Evolutionary conservation across 1,140 invertebrate species (phyloP), one percentile per base, ranked within the genome.

Genomic region (Drosophila ficusphila): DNA sequence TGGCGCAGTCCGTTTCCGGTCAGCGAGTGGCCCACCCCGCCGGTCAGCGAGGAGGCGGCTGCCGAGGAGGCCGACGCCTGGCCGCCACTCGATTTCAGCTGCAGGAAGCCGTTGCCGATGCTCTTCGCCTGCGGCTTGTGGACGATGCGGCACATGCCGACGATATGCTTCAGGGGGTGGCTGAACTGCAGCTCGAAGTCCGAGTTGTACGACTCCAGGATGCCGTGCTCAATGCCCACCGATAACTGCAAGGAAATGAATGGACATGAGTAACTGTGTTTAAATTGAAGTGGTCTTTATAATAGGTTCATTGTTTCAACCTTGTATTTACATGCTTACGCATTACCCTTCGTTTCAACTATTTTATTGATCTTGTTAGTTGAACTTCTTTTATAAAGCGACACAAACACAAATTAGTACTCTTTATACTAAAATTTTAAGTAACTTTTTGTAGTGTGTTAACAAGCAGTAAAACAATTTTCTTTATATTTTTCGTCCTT

Each of bases 111-210:
- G 31, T 90, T 90, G 48, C 89, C 89, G 29, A 89, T 70, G 47
- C 60, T 79, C 62, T 90, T 90, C 36, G 67, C 64, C 61, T 79
- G 86, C 52, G 75, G 85, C 38, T 89, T 90, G 60, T 91, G 89
- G 23, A 90, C 53, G 49, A 91, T 86, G 48, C 90, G 90, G 71
- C 90, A 91, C 89, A 91, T 91, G 57, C 90, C 90, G 31, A 94
- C 91, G 71, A 95, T 94, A 73, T 94, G 92, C 16, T 92, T 92
- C 4, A 95, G 79, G 39, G 93, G 92, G 86, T 95, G 95, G 7
- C 93, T 92, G 38, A 95, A 94, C 42, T 95, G 93, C 0, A 94
- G 91, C 77, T 94, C 94, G 65, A 94, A 94, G 88, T 94, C 94
- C 18, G 92, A 92, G 82, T 94, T 94, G 79, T 94, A 95, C 0